phyloP scores from a whole-genome alignment of 2,797 vertebrate genomes.

The Acrocephalus scirpaceus region DNA sequence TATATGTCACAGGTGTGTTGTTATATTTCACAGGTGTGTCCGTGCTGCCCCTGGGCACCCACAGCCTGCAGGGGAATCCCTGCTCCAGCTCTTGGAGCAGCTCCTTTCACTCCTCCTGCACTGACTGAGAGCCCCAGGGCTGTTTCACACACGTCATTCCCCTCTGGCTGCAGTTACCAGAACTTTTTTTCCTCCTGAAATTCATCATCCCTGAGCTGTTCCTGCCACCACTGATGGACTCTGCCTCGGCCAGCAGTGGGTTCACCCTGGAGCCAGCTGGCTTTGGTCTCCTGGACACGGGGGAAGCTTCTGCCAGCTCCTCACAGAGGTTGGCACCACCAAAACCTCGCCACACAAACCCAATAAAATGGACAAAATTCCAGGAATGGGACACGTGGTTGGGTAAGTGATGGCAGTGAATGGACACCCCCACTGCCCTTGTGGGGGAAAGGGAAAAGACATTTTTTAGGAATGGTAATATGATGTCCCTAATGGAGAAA shows the following conservation, averaged over 20 bases:
- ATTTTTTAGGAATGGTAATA: neutral
- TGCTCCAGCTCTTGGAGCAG: neutral
- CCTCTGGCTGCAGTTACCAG: neutral
- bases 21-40: too few species aligned
- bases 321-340: neutral
- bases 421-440: neutral
- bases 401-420: too few species aligned
- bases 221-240: neutral
- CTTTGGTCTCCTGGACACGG: neutral
- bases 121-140: neutral
- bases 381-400: fast-evolving
- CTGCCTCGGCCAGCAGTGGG: neutral
- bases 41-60: neutral
- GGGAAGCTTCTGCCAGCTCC: neutral
- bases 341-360: neutral
- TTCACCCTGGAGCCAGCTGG: neutral
- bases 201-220: neutral
- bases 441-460: neutral
- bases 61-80: neutral
- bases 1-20: too few species aligned
- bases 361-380: neutral
- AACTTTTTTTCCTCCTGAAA: neutral
- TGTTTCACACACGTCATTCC: fast-evolving
- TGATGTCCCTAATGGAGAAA: neutral
- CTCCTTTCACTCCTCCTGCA: neutral